phyloP scores from a whole-genome alignment of 1,140 invertebrate genomes.

The Octopus bimaculoides region DNA sequence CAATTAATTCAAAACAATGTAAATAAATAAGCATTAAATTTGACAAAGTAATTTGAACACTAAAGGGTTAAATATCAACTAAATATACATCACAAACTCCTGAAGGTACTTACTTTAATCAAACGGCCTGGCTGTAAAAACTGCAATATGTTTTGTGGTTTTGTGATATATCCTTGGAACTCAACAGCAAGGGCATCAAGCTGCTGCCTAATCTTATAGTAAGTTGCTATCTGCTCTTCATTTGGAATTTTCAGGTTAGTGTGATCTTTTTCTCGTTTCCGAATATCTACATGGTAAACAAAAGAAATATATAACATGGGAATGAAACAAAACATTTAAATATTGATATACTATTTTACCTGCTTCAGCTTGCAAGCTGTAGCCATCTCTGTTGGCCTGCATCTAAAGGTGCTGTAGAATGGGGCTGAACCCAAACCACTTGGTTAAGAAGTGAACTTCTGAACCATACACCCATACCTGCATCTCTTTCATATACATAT shows the following conservation, averaged over 20 bases:
- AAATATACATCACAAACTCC: no score
- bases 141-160: conserved; percentile 84
- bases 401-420: no score
- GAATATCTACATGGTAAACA: conserved; percentile 65
- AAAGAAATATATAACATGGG: conserved; percentile 11
- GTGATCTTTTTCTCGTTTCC: conserved; percentile 65
- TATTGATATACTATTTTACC: background rate
- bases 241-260: conserved; percentile 57
- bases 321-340: background rate
- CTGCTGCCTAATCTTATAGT: conserved; percentile 82
- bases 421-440: no score
- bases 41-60: no score
- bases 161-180: conserved; percentile 77
- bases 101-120: conserved; percentile 69
- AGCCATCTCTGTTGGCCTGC: no score
- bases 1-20: no score
- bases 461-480: no score
- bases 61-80: no score
- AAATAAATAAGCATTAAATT: no score
- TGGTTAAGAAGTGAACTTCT: no score
- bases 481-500: no score
- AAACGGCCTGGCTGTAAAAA: conserved; percentile 93
- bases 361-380: no score
- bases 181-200: conserved; percentile 72
- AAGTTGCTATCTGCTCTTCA: conserved; percentile 77